Evolutionary conservation across 2,888 invertebrate genomes (phyloP), one percentile per base, ranked within the genome.

Genomic region (Acanthococcus lagerstroemiae): DNA sequence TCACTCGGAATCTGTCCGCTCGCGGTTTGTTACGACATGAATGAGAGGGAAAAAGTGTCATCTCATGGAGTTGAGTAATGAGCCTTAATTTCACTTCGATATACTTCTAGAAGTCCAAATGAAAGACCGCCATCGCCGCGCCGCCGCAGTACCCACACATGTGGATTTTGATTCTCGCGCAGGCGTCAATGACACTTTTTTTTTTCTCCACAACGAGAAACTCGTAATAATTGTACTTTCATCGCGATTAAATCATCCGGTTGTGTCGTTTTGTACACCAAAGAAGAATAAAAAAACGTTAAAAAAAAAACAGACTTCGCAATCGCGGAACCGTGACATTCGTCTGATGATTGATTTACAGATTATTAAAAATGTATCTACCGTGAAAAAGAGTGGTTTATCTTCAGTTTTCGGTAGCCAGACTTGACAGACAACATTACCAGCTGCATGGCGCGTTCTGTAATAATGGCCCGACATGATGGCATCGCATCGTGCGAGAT

Each of bases 31-130:
- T n/a, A n/a, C n/a, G 24, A 1, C 21, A 22, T 22, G 24, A 12
- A 52, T 15, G 15, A 52, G 52, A 52, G 30, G 30, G 52, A 52
- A 63, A 60, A 63, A 63, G 52, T 63, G 63, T 63, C 63, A 52
- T 63, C 63, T 63, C 63, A 63, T 63, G 37, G 44, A 63, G 63
- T 63, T 63, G 37, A 63, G 54, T 63, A 63, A 63, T 63, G 37
- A 52, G 22, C 22, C 24, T 21, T 52, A 52, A 52, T 52, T 52
- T 52, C 52, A 24, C 52, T 52, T 22, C 52, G 2, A 52, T 52
- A 4, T n/a, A 24, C 52, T 52, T 6, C 2, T 15, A 52, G 15
- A 9, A 37, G n/a, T n/a, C n/a, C n/a, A 45, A 19, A 45, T 19
- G 46, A 45, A 4, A 45, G 19, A 15, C 15, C 15, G 46, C 21